Evolutionary conservation across 2,113 vertebrate genomes (phyloP), one percentile per base, ranked within the genome.

Genomic region (Chauna torquata): DNA sequence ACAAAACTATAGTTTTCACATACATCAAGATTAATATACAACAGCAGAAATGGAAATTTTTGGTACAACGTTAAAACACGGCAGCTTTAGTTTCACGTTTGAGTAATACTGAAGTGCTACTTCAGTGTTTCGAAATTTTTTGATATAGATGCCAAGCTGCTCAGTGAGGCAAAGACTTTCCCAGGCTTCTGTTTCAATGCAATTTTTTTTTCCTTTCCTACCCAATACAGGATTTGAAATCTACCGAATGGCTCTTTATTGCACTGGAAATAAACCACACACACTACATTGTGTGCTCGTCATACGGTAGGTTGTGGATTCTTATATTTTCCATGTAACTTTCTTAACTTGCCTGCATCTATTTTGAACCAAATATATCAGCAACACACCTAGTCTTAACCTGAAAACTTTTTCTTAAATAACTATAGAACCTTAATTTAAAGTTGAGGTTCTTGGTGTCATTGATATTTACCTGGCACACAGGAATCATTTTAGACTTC

Each of bases 371-470:
- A 52, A 78, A 68, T 5, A 4, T 36, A 19, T 38, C 16, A 47
- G 30, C 28, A 76, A 19, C 5, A 68, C 23, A 55, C 5, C 47
- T 86, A 23, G 20, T 45, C 27, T 47, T 36, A 69, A 49, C 8
- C 7, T 50, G 30, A 59, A 91, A 38, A 2, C 0, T 0, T 58
- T 66, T 9, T 66, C 8, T 72, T 10, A 16, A 14, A 16, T 30
- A 50, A 71, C 1, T 2, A 30, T 22, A 82, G 47, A 77, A 62
- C 16, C 3, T 57, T 59, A 54, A 76, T 58, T 71, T 49, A 36
- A 44, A 1, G 1, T 2, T 71, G 25, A 58, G 1, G 10, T 15
- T 72, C 8, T 2, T 59, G 24, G 22, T 6, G 32, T 1, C 5
- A 32, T 28, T 59, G 34, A 20, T 69, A 74, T 20, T 45, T 66